Percentiles rank a stretch among this genome's conserved stretches.
Evolutionary conservation across 2,113 vertebrate genomes (phyloP).

Genomic region (Pluvialis apricaria): DNA sequence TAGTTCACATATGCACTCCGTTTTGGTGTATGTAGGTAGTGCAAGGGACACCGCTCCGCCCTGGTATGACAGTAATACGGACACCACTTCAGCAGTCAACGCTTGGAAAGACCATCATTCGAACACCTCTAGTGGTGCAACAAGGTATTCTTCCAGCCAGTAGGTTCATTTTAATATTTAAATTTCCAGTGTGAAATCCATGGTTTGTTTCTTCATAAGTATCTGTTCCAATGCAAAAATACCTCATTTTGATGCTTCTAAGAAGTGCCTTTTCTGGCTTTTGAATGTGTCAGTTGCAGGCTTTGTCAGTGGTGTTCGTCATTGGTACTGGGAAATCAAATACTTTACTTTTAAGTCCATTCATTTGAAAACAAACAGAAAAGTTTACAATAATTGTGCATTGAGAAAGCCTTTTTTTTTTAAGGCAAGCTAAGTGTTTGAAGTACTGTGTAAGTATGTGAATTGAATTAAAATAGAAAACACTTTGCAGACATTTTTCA

Average conservation of each 20-base stretch:
- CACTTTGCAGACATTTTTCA: not conserved
- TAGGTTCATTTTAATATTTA: slow-evolving; percentile 53
- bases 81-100: slow-evolving; percentile 86
- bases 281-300: not conserved
- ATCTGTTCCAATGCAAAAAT: not conserved
- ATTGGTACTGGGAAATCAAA: not conserved
- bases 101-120: slow-evolving; percentile 89
- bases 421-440: not conserved
- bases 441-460: not conserved
- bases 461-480: not conserved
- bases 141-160: slow-evolving; percentile 83
- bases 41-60: slow-evolving; percentile 83
- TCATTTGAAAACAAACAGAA: not conserved
- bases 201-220: slow-evolving; percentile 19
- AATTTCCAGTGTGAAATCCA: not conserved
- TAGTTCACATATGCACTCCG: not conserved
- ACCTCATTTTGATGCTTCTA: not conserved
- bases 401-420: not conserved
- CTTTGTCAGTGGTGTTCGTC: not conserved
- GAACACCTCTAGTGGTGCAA: slow-evolving; percentile 90
- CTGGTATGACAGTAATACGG: slow-evolving; percentile 92
- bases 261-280: not conserved
- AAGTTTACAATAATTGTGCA: not conserved
- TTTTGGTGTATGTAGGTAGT: slow-evolving; percentile 78
- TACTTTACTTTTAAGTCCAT: not conserved